Evolutionary conservation across 2,888 invertebrate genomes (phyloP).

Genomic region (Beris morrisii): DNA sequence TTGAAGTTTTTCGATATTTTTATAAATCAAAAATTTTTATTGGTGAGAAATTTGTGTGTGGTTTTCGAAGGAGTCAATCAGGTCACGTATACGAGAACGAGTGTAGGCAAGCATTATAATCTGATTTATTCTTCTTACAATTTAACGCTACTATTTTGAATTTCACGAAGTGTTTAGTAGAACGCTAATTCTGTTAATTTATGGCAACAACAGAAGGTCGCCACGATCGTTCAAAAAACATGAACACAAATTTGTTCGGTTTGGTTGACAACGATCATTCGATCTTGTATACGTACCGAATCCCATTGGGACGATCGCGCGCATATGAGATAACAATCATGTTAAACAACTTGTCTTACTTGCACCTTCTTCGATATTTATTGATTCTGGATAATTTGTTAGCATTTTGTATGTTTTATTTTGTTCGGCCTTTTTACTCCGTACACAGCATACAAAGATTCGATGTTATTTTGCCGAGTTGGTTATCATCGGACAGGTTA

Average conservation of each 20-base stretch:
- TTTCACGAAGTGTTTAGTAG: conserved; percentile 13
- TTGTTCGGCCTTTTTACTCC: background rate
- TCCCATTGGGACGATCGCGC: conserved; percentile 24
- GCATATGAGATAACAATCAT: conserved; percentile 54
- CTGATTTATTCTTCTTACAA: conserved; percentile 3
- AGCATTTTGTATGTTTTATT: conserved; percentile 39
- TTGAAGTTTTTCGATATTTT: no score
- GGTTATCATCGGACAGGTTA: no score
- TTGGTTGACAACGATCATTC: conserved; percentile 5
- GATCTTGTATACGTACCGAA: background rate
- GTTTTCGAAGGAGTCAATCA: no score
- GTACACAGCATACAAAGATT: no score
- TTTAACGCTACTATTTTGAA: conserved; percentile 16
- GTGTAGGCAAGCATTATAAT: background rate
- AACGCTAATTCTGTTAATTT: conserved; percentile 29
- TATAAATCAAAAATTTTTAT: no score
- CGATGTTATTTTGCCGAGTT: no score
- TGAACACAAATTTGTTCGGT: conserved; percentile 29
- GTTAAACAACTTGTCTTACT: conserved; percentile 57
- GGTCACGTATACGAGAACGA: no score
- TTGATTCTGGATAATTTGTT: conserved; percentile 54
- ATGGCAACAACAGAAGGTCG: conserved; percentile 28
- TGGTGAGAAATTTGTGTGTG: no score
- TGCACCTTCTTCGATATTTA: conserved; percentile 53
- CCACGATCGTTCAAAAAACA: conserved; percentile 28